A percentile compares a stretch with the other conserved stretches of the same genome.
Conservation (phyloP, 2,888 invertebrate genomes). For the Gisinianus flammeolus region DNA sequence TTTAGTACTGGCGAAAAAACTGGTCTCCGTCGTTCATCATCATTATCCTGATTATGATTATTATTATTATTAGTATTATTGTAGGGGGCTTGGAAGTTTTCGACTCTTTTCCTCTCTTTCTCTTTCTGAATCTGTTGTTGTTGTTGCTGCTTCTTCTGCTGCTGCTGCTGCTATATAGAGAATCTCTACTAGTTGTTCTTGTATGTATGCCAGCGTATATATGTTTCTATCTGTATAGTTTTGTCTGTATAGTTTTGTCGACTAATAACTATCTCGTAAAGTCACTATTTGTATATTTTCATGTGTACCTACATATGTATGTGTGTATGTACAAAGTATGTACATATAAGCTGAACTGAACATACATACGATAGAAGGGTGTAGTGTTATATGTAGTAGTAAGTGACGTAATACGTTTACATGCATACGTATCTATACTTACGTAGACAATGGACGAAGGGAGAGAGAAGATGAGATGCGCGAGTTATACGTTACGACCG, state of each 20-base stretch:
- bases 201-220: no score
- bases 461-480: neutral
- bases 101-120: neutral
- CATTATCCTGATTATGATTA: slow-evolving; percentile 24
- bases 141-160: no score
- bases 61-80: slow-evolving; percentile 22
- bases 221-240: no score
- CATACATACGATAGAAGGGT: no score
- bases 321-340: neutral
- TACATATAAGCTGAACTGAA: neutral
- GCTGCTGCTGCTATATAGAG: neutral
- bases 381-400: no score
- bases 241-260: no score
- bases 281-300: no score
- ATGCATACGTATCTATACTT: no score
- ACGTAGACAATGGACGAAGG: neutral
- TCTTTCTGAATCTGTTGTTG: neutral
- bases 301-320: no score
- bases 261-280: no score
- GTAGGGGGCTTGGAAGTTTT: slow-evolving; percentile 17
- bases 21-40: slow-evolving; percentile 26
- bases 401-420: no score
- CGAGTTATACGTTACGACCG: neutral
- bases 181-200: no score
- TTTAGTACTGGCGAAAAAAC: slow-evolving; percentile 16